A percentile compares a stretch with the other conserved stretches of the same genome.
Evolutionary conservation across 2,888 invertebrate species (phyloP).

Genomic region (Mythimna vitellina): DNA sequence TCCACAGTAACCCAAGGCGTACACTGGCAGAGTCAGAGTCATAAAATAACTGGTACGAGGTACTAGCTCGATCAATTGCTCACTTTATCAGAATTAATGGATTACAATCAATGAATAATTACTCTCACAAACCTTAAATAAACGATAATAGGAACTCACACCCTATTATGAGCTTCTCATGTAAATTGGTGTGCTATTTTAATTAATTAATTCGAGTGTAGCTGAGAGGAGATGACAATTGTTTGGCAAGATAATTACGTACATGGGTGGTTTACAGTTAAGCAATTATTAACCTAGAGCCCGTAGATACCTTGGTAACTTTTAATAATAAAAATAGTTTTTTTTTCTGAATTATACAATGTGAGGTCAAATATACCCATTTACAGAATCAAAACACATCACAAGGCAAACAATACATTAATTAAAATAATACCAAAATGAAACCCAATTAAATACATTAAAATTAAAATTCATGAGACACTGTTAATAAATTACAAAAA

Average conservation of each 20-base stretch:
- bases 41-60: constrained; percentile 47
- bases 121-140: constrained; percentile 40
- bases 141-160: constrained; percentile 32
- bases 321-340: too few relatives aligned
- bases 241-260: not conserved
- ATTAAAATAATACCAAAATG: too few relatives aligned
- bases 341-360: too few relatives aligned
- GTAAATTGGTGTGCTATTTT: constrained; percentile 31
- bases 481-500: too few relatives aligned
- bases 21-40: constrained; percentile 19
- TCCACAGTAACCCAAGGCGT: constrained; percentile 10
- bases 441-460: too few relatives aligned
- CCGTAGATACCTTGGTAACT: too few relatives aligned
- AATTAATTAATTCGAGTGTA: constrained; percentile 35
- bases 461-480: too few relatives aligned
- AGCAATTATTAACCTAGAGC: too few relatives aligned
- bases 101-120: constrained; percentile 61
- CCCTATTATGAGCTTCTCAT: constrained; percentile 38
- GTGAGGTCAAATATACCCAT: too few relatives aligned
- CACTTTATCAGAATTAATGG: constrained; percentile 53
- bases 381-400: too few relatives aligned
- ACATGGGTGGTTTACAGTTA: not conserved
- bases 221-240: not conserved
- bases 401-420: too few relatives aligned
- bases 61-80: constrained; percentile 33